These are phyloP conservation scores for Eudemis profundana DNA, from an alignment of 2,888 invertebrate species.

Conservation along the genomic window DNA sequence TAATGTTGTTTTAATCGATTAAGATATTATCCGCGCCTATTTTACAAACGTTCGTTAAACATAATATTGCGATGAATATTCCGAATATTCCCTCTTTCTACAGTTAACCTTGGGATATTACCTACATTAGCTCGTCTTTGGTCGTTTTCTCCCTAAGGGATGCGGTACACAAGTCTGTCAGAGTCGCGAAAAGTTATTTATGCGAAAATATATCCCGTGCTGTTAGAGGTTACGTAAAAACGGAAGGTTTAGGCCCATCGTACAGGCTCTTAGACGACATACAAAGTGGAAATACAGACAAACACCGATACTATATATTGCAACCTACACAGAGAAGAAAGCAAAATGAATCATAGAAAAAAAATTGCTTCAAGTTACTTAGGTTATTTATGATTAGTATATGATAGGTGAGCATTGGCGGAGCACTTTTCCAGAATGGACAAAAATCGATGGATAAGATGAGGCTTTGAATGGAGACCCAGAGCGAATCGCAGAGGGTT, in stretches of 20 bases:
- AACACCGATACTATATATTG: no score
- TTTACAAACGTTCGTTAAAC: not conserved
- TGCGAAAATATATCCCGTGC: not conserved
- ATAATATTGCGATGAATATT: not conserved
- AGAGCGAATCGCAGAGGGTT: no score
- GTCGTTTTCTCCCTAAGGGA: constrained; percentile 5
- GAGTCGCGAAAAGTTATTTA: not conserved
- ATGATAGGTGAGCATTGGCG: no score
- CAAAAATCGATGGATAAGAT: no score
- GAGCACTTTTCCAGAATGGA: no score
- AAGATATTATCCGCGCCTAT: constrained; percentile 3
- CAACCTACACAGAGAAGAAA: no score
- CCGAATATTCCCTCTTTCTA: not conserved
- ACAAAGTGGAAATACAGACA: not conserved
- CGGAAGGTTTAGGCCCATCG: not conserved
- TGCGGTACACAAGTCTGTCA: not conserved
- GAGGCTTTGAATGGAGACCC: no score
- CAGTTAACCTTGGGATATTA: constrained; percentile 14
- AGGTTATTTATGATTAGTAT: no score
- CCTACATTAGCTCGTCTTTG: constrained; percentile 12
- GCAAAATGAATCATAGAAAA: no score
- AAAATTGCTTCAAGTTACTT: no score
- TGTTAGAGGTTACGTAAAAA: not conserved
- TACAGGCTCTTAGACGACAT: not conserved
- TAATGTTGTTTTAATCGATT: constrained; percentile 31